Evolutionary conservation across 2,888 invertebrate genomes (phyloP).

Genomic region (Sesia bembeciformis): DNA sequence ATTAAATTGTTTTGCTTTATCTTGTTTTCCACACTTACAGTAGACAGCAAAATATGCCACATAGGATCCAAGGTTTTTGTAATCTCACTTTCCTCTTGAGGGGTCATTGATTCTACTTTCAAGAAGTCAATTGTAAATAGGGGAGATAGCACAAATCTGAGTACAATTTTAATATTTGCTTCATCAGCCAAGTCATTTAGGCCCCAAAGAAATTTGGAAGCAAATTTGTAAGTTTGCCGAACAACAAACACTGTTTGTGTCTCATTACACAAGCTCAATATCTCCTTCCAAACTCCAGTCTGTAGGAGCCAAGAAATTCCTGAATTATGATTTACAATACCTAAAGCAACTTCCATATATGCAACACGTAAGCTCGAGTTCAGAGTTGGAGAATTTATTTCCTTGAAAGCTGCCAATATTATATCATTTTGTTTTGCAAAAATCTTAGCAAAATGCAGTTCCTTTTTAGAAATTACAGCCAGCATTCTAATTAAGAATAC

Average conservation of each 20-base stretch:
- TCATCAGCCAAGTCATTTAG: constrained; percentile 61
- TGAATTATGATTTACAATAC: constrained; percentile 75
- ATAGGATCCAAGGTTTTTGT: constrained; percentile 71
- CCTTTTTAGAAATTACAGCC: constrained; percentile 73
- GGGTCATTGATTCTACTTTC: constrained; percentile 57
- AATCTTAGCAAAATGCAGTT: constrained; percentile 75
- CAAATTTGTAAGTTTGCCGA: constrained; percentile 78
- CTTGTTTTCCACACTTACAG: constrained; percentile 67
- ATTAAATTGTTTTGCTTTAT: constrained; percentile 45
- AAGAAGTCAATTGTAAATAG: constrained; percentile 71
- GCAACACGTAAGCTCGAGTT: constrained; percentile 79
- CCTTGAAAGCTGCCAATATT: constrained; percentile 30
- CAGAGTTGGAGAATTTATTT: constrained; percentile 40
- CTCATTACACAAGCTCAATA: constrained; percentile 72
- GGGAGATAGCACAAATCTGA: constrained; percentile 73
- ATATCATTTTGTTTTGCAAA: constrained; percentile 42
- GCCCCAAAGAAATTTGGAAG: constrained; percentile 75
- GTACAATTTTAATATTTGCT: constrained; percentile 68
- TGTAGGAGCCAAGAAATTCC: constrained; percentile 80
- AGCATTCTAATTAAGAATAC: constrained; percentile 78
- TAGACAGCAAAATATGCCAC: constrained; percentile 68
- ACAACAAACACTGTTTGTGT: constrained; percentile 83
- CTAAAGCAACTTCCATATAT: constrained; percentile 76
- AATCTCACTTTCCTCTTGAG: constrained; percentile 65
- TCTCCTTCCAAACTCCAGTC: constrained; percentile 77